phyloP scores from a whole-genome alignment of 2,797 vertebrate species.

The Monodelphis domestica region DNA sequence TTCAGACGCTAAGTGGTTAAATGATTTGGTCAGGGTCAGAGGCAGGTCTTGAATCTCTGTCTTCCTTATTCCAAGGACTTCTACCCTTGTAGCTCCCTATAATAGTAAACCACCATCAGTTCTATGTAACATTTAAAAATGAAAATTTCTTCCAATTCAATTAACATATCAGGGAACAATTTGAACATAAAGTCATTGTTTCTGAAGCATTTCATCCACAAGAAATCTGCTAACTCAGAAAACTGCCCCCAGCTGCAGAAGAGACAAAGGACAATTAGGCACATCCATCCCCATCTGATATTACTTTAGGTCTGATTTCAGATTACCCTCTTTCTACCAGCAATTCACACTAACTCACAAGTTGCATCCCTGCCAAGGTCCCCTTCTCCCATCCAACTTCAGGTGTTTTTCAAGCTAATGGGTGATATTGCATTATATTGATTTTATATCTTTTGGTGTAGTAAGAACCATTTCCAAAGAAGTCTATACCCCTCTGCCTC shows the following conservation, averaged over 20 bases:
- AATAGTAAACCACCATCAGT: neutral
- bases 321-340: neutral
- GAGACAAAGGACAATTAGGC: neutral
- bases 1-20: neutral
- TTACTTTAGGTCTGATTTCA: neutral
- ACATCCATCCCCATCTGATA: neutral
- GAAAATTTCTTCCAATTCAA: neutral
- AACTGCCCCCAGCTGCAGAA: neutral
- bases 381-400: neutral
- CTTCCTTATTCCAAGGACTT: neutral
- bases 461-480: neutral
- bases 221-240: neutral
- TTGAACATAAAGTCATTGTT: neutral
- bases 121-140: neutral
- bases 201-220: neutral
- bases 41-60: neutral
- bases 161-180: neutral
- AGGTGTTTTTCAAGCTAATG: neutral
- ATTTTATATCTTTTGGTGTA: neutral
- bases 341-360: neutral
- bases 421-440: neutral
- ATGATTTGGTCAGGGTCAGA: neutral
- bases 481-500: neutral
- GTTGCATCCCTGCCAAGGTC: neutral
- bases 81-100: neutral